Conservation (phyloP, 2,888 invertebrate species). For the Urechis unicinctus region DNA sequence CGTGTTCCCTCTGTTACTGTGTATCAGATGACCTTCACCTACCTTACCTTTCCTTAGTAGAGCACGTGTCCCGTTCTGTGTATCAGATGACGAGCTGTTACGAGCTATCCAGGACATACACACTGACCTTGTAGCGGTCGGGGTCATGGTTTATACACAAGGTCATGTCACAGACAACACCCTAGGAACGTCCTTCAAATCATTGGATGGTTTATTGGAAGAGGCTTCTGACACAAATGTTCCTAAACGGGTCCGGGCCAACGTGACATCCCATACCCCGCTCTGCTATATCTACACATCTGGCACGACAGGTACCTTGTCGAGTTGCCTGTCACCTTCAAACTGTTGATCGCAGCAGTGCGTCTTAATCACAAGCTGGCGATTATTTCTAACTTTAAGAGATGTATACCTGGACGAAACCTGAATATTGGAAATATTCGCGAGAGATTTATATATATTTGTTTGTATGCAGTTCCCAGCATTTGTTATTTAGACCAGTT, state of each 20-base stretch:
- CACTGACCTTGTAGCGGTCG: slow-evolving; percentile 15
- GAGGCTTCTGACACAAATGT: slow-evolving; percentile 17
- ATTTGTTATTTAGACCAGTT: too few relatives aligned
- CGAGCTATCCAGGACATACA: slow-evolving; percentile 27
- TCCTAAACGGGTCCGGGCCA: slow-evolving; percentile 16
- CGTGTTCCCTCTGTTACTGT: too few relatives aligned
- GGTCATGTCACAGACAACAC: too few relatives aligned
- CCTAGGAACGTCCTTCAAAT: slow-evolving; percentile 14
- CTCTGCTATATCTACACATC: slow-evolving; percentile 93
- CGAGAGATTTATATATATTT: too few relatives aligned
- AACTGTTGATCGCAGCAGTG: too few relatives aligned
- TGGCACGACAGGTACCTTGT: slow-evolving; percentile 39
- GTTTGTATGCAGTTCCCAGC: too few relatives aligned
- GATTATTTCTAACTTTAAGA: too few relatives aligned
- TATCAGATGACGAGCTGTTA: slow-evolving; percentile 26
- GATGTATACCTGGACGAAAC: too few relatives aligned
- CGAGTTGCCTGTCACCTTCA: neutral
- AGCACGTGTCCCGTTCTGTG: neutral
- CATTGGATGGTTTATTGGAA: slow-evolving; percentile 24
- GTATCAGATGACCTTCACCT: too few relatives aligned
- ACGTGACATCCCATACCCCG: slow-evolving; percentile 25
- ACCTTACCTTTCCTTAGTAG: too few relatives aligned
- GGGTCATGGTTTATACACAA: neutral
- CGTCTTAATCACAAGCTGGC: too few relatives aligned
- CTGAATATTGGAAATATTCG: neutral